Conservation (phyloP, 2,888 invertebrate genomes). For the Melanostoma mellinum region DNA sequence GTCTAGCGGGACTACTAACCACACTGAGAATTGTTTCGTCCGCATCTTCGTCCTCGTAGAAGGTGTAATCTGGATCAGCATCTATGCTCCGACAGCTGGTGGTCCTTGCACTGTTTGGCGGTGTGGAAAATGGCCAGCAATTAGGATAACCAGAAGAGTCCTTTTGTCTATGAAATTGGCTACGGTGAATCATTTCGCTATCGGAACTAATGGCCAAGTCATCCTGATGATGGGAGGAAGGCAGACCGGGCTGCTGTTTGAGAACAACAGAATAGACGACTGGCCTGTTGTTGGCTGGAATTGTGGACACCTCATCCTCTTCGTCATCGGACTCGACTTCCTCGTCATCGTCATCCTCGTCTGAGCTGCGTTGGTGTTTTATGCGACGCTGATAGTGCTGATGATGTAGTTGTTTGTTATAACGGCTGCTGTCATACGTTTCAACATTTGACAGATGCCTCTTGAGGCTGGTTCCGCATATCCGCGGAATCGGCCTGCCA, state of each 20-base stretch:
- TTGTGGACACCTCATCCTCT: conserved; percentile 43
- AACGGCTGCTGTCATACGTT: conserved; percentile 73
- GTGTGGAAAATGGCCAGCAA: conserved; percentile 47
- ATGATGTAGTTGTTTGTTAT: conserved; percentile 51
- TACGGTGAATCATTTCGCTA: conserved; percentile 66
- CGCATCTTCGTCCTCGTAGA: conserved; percentile 51
- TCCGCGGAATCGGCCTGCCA: conserved; percentile 69
- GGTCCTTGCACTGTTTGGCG: conserved; percentile 30
- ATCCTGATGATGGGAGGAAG: conserved; percentile 25
- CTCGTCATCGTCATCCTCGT: conserved; percentile 44
- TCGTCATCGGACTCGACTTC: conserved; percentile 77
- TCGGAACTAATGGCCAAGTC: conserved; percentile 63
- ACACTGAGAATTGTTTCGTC: conserved; percentile 51
- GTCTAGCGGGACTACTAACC: conserved; percentile 75
- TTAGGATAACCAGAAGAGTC: conserved; percentile 48
- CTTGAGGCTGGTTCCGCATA: conserved; percentile 75
- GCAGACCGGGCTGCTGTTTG: conserved; percentile 20
- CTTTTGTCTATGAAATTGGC: conserved; percentile 46
- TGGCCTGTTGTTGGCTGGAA: conserved; percentile 31
- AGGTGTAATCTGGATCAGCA: conserved; percentile 57
- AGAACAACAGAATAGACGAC: conserved; percentile 49
- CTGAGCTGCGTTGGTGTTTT: conserved; percentile 41
- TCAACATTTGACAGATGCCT: conserved; percentile 75
- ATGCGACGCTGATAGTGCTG: conserved; percentile 47
- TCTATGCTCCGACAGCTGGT: conserved; percentile 58